Evolutionary conservation across 2,113 vertebrate species (phyloP), one percentile per base, ranked within the genome.

Genomic region (Fulmarus glacialis): DNA sequence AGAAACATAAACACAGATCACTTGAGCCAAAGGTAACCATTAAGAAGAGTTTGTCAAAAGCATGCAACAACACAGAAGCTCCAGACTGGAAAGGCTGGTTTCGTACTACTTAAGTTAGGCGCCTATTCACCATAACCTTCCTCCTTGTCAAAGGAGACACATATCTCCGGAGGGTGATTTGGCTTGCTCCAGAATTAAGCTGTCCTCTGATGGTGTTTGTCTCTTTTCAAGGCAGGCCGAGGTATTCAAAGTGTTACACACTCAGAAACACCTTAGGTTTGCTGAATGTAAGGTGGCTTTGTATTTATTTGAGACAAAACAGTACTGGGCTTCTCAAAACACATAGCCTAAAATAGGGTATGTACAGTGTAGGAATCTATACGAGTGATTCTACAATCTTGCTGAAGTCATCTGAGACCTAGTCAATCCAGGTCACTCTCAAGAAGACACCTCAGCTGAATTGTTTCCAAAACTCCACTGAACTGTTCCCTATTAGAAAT

Each of bases 11-110:
- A 79, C 60, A n/a, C 12, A 22, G 38, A 87, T 72, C 77, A 48
- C 40, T 82, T 75, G 56, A 95, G 43, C 60, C n/a, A 82, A 67
- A 63, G 43, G 68, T 85, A 93, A 68, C 81, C 58, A 87, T 60
- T 89, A 85, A 63, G 73, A 91, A 79, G 47, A 82, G 60, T 59
- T 89, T 87, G 73, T 87, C 70, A 77, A 85, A 89, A 82, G 64
- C 60, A 48, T 72, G 56, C 42, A 93, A 82, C 56, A 82, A 40
- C 89, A 68, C 34, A 91, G 70, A 36, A 89, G 43, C 38, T 87
- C 30, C 78, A 93, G 58, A 87, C 97, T 82, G 87, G 93, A 97
- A 95, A 72, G 52, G 48, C 87, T 72, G 77, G 93, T 97, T 97
- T 94, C 70, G 53, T 17, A 5, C 52, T 87, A 5, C 73, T 91